phyloP scores from a whole-genome alignment of 2,113 vertebrate species.

The Neotoma lepida region DNA sequence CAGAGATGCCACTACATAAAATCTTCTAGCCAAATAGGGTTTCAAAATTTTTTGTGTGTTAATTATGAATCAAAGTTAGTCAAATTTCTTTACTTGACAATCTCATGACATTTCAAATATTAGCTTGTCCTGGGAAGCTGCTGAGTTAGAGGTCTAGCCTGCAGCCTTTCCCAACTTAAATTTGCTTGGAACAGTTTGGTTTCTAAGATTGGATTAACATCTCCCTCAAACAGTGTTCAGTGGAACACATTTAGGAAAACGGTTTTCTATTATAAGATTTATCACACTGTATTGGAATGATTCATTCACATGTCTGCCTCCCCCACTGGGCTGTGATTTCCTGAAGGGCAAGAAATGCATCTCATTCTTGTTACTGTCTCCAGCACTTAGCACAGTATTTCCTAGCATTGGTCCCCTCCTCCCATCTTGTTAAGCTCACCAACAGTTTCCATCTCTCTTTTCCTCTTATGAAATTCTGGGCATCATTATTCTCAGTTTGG shows the following conservation, averaged over 20 bases:
- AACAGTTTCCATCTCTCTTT: neutral
- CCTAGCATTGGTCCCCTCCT: neutral
- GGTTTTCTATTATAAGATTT: slow-evolving; percentile 67
- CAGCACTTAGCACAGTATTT: neutral
- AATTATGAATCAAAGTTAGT: slow-evolving; percentile 1
- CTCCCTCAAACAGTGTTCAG: slow-evolving; percentile 51
- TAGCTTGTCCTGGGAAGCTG: neutral
- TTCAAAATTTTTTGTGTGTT: neutral
- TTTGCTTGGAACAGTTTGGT: slow-evolving; percentile 22
- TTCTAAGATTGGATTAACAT: slow-evolving; percentile 47
- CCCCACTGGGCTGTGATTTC: slow-evolving; percentile 48
- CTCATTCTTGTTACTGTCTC: slow-evolving; percentile 57
- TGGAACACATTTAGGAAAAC: slow-evolving; percentile 59
- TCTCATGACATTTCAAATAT: neutral
- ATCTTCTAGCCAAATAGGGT: neutral
- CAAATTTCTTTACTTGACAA: slow-evolving; percentile 1
- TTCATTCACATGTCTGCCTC: slow-evolving; percentile 63
- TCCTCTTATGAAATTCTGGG: neutral
- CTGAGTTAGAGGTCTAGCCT: neutral
- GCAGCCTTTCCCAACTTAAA: neutral
- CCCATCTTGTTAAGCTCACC: neutral
- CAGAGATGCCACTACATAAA: neutral
- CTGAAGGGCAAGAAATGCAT: slow-evolving; percentile 65
- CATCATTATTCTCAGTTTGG: neutral
- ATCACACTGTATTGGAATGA: slow-evolving; percentile 47